phyloP scores from a whole-genome alignment of 2,113 vertebrate species.

The Herpetotheres cachinnans region DNA sequence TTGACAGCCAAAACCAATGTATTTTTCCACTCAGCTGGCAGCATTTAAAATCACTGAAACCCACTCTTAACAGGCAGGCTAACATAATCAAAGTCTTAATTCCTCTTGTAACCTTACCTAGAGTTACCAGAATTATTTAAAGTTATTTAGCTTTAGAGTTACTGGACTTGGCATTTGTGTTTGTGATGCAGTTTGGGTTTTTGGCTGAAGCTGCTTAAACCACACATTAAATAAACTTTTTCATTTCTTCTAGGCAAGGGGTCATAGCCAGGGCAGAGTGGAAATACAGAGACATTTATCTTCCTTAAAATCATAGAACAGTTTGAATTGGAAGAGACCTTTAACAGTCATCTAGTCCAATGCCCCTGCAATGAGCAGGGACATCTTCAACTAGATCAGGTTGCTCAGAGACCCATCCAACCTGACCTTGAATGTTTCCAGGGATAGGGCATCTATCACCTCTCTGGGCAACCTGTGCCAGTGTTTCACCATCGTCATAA shows the following conservation, averaged over 20 bases:
- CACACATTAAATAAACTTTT: not conserved
- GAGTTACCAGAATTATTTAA: not conserved
- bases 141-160: not conserved
- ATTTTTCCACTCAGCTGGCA: not conserved
- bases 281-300: not conserved
- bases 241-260: not conserved
- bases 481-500: too few relatives aligned
- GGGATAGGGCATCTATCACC: too few relatives aligned
- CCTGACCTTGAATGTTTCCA: too few relatives aligned
- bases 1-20: not conserved
- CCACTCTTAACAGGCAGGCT: not conserved
- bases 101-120: not conserved
- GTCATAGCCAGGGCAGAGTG: not conserved
- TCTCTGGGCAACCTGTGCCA: too few relatives aligned
- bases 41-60: not conserved
- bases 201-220: not conserved
- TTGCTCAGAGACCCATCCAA: too few relatives aligned
- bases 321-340: not conserved
- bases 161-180: not conserved
- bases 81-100: not conserved
- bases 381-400: too few relatives aligned
- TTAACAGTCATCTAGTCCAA: too few relatives aligned
- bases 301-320: not conserved
- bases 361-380: too few relatives aligned
- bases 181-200: not conserved